These are phyloP conservation scores for Epirrita christyi DNA, from an alignment of 2,888 invertebrate genomes.

Conservation along the genomic window DNA sequence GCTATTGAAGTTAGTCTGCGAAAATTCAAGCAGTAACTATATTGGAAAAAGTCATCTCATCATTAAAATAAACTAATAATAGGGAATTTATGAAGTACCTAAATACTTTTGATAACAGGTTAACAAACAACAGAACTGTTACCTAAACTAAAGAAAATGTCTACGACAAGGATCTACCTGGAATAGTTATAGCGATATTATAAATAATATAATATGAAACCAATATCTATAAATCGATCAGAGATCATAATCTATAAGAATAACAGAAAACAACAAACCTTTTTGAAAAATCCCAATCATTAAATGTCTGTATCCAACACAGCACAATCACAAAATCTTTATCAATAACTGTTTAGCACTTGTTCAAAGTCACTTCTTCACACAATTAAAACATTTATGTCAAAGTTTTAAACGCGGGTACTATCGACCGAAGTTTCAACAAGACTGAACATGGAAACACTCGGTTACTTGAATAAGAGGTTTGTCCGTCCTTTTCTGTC, in stretches of 20 bases:
- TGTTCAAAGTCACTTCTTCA: conserved; percentile 3
- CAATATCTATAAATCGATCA: conserved; percentile 17
- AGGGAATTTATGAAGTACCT: no score
- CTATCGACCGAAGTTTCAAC: conserved; percentile 32
- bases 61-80: no score
- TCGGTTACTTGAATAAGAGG: conserved; percentile 61
- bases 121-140: no score
- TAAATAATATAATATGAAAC: not conserved
- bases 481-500: conserved; percentile 49
- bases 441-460: conserved; percentile 56
- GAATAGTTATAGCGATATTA: not conserved
- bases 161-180: no score
- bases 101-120: no score
- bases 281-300: conserved; percentile 31
- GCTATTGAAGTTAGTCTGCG: no score
- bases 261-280: conserved; percentile 30
- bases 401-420: conserved; percentile 28
- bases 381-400: conserved; percentile 27
- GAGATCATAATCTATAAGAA: conserved; percentile 26
- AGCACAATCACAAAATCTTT: conserved; percentile 15
- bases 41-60: no score
- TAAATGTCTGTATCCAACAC: conserved; percentile 12
- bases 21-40: no score
- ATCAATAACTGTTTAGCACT: conserved; percentile 9
- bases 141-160: no score